Conservation (phyloP, 2,113 vertebrate genomes). For the Mastomys natalensis region DNA sequence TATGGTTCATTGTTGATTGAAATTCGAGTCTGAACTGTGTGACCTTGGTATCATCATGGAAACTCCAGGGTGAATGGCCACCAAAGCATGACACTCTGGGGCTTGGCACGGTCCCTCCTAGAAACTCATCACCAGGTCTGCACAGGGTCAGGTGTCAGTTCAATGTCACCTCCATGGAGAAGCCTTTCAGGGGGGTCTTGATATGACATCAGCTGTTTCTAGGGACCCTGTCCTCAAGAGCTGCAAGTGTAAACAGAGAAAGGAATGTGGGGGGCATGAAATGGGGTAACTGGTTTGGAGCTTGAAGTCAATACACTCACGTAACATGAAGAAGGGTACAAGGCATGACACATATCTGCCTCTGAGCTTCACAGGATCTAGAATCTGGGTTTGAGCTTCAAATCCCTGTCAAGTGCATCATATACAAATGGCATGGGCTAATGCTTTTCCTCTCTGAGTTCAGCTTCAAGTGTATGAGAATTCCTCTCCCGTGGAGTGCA, state of each 20-base stretch:
- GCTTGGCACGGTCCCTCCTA: not conserved
- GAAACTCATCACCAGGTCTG: not conserved
- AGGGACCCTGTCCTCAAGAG: not conserved
- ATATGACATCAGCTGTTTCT: accelerated
- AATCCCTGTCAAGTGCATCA: not conserved
- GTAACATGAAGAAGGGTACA: accelerated
- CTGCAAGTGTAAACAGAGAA: not conserved
- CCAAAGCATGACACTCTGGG: not conserved
- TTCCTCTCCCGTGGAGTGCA: not conserved
- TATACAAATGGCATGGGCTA: not conserved
- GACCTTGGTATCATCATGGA: conserved; percentile 4
- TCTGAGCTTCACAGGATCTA: accelerated
- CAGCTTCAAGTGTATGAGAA: not conserved
- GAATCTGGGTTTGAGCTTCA: not conserved
- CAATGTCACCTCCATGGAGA: not conserved
- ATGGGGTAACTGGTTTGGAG: not conserved
- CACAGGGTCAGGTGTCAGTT: not conserved
- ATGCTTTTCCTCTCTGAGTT: not conserved
- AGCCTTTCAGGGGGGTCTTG: not conserved
- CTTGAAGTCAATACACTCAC: not conserved
- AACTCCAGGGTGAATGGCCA: not conserved
- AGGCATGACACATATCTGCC: accelerated
- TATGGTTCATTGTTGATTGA: conserved; percentile 52
- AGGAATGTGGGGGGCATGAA: not conserved
- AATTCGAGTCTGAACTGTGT: conserved; percentile 1